Percentiles rank a stretch among this genome's conserved stretches.
phyloP scores from a whole-genome alignment of 92 coral and sea anemone species.

The Plumapathes pennacea region DNA sequence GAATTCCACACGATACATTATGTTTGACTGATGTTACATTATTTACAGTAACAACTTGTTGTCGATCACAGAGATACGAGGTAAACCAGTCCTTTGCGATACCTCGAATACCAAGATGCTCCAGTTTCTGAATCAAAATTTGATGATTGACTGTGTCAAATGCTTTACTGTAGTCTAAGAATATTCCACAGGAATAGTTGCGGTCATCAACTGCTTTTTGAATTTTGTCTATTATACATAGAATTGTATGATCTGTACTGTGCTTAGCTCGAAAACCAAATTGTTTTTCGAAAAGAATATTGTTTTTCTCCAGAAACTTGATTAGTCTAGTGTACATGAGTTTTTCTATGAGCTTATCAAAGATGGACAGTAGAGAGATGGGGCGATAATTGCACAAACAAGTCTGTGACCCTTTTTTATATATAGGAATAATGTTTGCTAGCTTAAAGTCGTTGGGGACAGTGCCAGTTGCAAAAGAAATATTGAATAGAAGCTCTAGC shows the following conservation, averaged over 20 bases:
- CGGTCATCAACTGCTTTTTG: slow-evolving; percentile 33
- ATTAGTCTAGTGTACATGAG: slow-evolving; percentile 30
- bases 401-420: slow-evolving; percentile 15
- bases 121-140: slow-evolving; percentile 18
- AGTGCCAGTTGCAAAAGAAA: slow-evolving; percentile 40
- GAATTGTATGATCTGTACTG: slow-evolving; percentile 29
- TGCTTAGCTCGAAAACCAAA: slow-evolving; percentile 45
- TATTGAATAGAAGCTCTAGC: slow-evolving; percentile 36
- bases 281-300: slow-evolving; percentile 24
- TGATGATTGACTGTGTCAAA: slow-evolving; percentile 39
- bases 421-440: slow-evolving; percentile 30
- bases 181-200: slow-evolving; percentile 31
- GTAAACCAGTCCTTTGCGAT: slow-evolving; percentile 28
- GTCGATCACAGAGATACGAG: slow-evolving; percentile 27
- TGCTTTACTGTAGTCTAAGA: slow-evolving; percentile 38
- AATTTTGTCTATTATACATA: slow-evolving; percentile 33
- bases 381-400: slow-evolving; percentile 30
- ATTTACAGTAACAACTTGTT: slow-evolving; percentile 17
- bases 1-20: slow-evolving; percentile 31
- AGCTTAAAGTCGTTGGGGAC: slow-evolving; percentile 43
- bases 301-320: slow-evolving; percentile 22
- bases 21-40: slow-evolving; percentile 22
- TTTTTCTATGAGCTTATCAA: slow-evolving; percentile 37
- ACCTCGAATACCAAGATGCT: slow-evolving; percentile 32
- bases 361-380: slow-evolving; percentile 34